A percentile compares a stretch with the other conserved stretches of the same genome.
These are phyloP conservation scores for Enteromius argenteus DNA, from an alignment of 2,797 vertebrate genomes.

Conservation along the genomic window DNA sequence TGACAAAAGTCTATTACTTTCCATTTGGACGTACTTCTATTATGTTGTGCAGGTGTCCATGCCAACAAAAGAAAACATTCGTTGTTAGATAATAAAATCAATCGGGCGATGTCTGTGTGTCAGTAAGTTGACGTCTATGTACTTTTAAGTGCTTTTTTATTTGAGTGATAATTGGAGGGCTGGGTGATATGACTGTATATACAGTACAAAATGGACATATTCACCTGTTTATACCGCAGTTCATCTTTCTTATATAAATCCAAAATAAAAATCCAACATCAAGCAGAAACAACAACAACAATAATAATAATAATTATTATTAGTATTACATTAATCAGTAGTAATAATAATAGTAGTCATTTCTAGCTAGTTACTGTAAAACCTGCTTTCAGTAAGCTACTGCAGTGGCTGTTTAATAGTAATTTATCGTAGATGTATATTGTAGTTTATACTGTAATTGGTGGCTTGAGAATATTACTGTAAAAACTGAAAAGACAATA, in stretches of 20 bases:
- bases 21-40: constrained; percentile 12
- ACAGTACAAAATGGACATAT: neutral
- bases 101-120: neutral
- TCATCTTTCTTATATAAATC: neutral
- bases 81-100: constrained; percentile 9
- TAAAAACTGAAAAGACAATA: neutral
- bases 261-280: neutral
- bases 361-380: neutral
- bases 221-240: too few relatives aligned
- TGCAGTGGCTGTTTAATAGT: neutral
- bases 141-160: constrained; percentile 5
- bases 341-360: neutral
- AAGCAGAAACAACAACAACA: neutral
- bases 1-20: neutral
- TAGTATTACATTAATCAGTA: neutral
- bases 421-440: neutral
- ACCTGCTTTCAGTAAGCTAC: neutral
- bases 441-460: neutral
- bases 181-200: neutral
- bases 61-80: constrained; percentile 14
- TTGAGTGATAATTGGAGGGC: neutral
- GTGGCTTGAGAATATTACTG: neutral
- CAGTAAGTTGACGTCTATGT: neutral
- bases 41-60: constrained; percentile 35
- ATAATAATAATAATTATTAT: too few relatives aligned